Evolutionary conservation across 2,888 invertebrate species (phyloP).

Genomic region (Drosophila longiperda): DNA sequence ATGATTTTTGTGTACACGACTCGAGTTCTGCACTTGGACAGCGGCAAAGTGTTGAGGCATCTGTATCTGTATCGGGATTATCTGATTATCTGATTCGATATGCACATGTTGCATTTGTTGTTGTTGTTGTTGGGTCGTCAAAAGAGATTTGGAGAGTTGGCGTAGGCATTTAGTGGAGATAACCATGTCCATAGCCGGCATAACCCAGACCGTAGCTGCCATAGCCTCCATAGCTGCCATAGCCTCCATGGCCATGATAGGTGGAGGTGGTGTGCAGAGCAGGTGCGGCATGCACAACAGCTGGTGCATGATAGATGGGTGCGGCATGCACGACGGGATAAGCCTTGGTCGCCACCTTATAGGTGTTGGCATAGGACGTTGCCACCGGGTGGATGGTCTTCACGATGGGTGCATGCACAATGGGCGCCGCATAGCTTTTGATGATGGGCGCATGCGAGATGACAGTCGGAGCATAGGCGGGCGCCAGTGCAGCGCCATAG

Average conservation of each 20-base stretch:
- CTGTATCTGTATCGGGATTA: slow-evolving; percentile 28
- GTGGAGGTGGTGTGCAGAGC: slow-evolving; percentile 81
- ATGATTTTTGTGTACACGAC: slow-evolving; percentile 50
- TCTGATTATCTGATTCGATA: slow-evolving; percentile 18
- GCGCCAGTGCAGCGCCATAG: slow-evolving; percentile 77
- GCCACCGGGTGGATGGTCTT: slow-evolving; percentile 82
- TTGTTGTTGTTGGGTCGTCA: slow-evolving; percentile 49
- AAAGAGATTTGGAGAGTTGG: slow-evolving; percentile 7
- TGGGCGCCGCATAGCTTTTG: slow-evolving; percentile 81
- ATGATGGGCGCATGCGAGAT: slow-evolving; percentile 75
- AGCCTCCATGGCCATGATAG: slow-evolving; percentile 75
- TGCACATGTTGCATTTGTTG: slow-evolving; percentile 24
- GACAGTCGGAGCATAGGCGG: slow-evolving; percentile 78
- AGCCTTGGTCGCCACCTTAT: slow-evolving; percentile 82
- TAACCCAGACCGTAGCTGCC: slow-evolving; percentile 74
- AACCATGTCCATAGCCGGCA: slow-evolving; percentile 65
- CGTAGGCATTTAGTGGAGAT: slow-evolving; percentile 69
- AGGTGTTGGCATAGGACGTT: slow-evolving; percentile 84
- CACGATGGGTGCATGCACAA: slow-evolving; percentile 78
- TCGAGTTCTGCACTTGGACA: slow-evolving; percentile 60
- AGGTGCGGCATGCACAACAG: slow-evolving; percentile 76
- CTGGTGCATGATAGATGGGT: slow-evolving; percentile 73
- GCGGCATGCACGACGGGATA: slow-evolving; percentile 81
- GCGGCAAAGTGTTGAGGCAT: slow-evolving; percentile 63
- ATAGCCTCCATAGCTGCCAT: slow-evolving; percentile 59